Base-by-base conservation (phyloP, 2,797 vertebrate species). In the Sebastiscus tertius region DNA sequence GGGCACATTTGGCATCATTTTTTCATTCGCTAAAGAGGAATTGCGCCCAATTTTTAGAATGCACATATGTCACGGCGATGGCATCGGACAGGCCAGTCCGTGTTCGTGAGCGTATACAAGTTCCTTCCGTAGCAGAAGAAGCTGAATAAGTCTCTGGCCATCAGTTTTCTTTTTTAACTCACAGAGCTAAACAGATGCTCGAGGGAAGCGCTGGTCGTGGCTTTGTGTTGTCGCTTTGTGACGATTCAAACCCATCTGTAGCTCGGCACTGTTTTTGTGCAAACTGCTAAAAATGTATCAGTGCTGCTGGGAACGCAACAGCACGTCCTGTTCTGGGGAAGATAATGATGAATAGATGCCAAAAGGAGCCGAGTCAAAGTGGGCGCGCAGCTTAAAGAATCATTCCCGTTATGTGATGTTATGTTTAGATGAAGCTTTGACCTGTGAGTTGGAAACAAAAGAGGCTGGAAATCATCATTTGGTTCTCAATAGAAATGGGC, bases 1-100 rank as follows among this genome's bases (percentile, higher is more conserved):
- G 87, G 90, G 89, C 87, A 91, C 77, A 82, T 77, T 55, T 75
- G 85, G 81, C 87, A 92, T 93, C 16, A 74, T 86, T 88, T 90
- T 88, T 90, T 89, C 70, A 86, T 89, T 78, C 20, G 29, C 80
- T 85, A 71, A 87, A 88, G 80, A 85, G 66, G 49, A 86, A 84
- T 84, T 76, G 75, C 61, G 7, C 65, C 79, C 78, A 64, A 54
- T 82, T 86, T 84, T 87, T 33, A 31, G 22, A 34, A 76, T 22
- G 55, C 75, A 69, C 82, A 61, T 55, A 83, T 77, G 78, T 80
- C 34, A 78, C 11, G 1, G 72, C 66, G 56, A 69, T 67, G 36
- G 36, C 62, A 42, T 61, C 1, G 22, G 74, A 89, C 80, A 72
- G 82, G 42, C 58, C 31, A 2, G 64, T 75, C 58, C 2, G 29